Evolutionary conservation across 2,113 vertebrate genomes (phyloP).

Genomic region (Progne subis): DNA sequence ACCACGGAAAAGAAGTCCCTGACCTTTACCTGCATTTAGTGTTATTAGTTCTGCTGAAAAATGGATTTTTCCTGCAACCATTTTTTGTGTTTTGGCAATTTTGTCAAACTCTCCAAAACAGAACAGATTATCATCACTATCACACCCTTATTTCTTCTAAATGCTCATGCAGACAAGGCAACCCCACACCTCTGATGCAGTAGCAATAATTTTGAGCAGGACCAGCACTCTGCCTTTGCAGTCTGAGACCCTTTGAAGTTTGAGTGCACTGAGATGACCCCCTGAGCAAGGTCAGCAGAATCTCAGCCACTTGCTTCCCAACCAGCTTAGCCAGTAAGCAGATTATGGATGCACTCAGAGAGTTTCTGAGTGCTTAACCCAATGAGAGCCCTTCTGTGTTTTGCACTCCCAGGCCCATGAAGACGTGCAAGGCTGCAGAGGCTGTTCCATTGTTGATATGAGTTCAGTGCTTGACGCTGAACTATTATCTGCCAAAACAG

Average conservation of each 20-base stretch:
- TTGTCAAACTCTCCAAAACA: not conserved
- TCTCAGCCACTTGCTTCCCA: not conserved
- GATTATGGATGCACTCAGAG: not conserved
- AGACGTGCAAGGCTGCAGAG: not conserved
- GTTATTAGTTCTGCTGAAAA: not conserved
- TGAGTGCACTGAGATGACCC: not conserved
- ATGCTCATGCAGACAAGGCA: not conserved
- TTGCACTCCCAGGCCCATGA: not conserved
- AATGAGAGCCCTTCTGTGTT: not conserved
- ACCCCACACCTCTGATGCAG: not conserved
- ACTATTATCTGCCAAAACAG: not conserved
- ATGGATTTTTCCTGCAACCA: fast-evolving
- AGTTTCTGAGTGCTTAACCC: constrained; percentile 35
- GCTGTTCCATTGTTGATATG: not conserved
- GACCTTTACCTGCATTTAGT: not conserved
- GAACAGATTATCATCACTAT: not conserved
- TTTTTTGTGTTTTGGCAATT: not conserved
- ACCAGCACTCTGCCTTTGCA: not conserved
- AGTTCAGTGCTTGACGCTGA: fast-evolving
- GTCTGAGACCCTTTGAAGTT: not conserved
- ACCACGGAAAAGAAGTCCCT: not conserved
- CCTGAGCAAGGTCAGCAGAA: not conserved
- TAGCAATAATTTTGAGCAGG: not conserved
- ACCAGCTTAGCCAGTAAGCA: constrained; percentile 46
- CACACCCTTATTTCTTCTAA: not conserved